Evolutionary conservation across 1,140 invertebrate genomes (phyloP).

Genomic region (Grapholita molesta): DNA sequence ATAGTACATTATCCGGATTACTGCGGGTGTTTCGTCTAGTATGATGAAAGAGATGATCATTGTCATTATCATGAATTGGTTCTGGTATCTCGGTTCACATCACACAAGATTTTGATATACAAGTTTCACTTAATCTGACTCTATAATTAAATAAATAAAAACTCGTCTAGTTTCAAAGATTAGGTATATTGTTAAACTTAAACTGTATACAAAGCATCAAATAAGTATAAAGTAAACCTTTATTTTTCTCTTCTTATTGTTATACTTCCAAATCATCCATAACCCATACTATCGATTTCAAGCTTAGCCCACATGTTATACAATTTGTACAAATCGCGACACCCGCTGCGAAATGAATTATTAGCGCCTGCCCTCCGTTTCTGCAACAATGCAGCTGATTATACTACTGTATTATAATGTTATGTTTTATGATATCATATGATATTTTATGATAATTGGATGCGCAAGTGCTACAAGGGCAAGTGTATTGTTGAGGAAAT

Average conservation of each 20-base stretch:
- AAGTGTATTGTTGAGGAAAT: not conserved
- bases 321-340: slow-evolving; percentile 57
- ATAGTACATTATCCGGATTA: no score
- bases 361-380: slow-evolving; percentile 42
- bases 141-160: no score
- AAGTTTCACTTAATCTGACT: no score
- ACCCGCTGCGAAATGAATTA: slow-evolving; percentile 68
- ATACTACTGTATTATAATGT: slow-evolving; percentile 37
- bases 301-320: slow-evolving; percentile 54
- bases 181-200: no score
- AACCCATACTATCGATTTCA: slow-evolving; percentile 51
- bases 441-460: slow-evolving; percentile 51
- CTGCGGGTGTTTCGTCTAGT: no score
- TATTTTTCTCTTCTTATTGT: not conserved
- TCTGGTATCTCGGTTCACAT: no score
- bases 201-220: no score
- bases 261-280: not conserved
- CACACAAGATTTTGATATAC: no score
- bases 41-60: no score
- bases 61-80: no score
- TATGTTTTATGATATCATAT: slow-evolving; percentile 35
- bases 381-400: slow-evolving; percentile 42
- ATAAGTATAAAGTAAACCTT: no score
- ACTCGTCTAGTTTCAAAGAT: no score
- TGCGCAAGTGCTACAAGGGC: slow-evolving; percentile 34